Evolutionary conservation across 2,888 invertebrate genomes (phyloP).

Genomic region (Eupithecia vulgata): DNA sequence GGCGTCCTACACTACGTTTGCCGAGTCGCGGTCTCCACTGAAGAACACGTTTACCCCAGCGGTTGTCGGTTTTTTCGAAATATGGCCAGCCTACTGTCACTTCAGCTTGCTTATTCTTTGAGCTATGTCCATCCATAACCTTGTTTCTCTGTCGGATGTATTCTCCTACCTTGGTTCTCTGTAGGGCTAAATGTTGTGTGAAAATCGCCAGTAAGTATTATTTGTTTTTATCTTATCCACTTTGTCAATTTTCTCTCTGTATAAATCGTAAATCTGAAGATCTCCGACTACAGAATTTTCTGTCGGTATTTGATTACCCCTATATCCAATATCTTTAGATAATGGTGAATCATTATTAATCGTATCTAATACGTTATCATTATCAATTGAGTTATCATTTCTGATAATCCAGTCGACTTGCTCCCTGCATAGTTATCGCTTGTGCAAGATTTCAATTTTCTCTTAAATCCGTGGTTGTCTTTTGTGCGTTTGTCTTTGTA

Average conservation of each 20-base stretch:
- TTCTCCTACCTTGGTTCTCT: too few relatives aligned
- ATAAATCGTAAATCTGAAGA: neutral
- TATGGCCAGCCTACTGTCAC: too few relatives aligned
- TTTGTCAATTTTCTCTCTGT: neutral
- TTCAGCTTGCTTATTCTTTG: too few relatives aligned
- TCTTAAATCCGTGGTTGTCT: neutral
- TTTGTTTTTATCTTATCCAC: neutral
- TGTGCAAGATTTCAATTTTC: neutral
- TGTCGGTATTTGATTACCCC: neutral
- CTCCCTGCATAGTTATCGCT: neutral
- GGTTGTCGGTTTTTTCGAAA: too few relatives aligned
- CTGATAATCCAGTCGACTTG: slow-evolving; percentile 9
- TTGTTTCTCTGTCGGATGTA: too few relatives aligned
- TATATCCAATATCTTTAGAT: neutral
- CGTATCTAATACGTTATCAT: slow-evolving; percentile 10
- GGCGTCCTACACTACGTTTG: too few relatives aligned
- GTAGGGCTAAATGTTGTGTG: too few relatives aligned
- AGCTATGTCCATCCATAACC: too few relatives aligned
- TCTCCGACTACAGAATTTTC: neutral
- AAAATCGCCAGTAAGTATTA: too few relatives aligned
- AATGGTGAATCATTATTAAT: slow-evolving; percentile 9
- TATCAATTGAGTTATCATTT: slow-evolving; percentile 9
- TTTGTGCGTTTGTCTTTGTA: neutral
- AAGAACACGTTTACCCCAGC: too few relatives aligned
- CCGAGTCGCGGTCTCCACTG: too few relatives aligned